Conservation (phyloP, 2,113 vertebrate genomes). For the Pipa parva region DNA sequence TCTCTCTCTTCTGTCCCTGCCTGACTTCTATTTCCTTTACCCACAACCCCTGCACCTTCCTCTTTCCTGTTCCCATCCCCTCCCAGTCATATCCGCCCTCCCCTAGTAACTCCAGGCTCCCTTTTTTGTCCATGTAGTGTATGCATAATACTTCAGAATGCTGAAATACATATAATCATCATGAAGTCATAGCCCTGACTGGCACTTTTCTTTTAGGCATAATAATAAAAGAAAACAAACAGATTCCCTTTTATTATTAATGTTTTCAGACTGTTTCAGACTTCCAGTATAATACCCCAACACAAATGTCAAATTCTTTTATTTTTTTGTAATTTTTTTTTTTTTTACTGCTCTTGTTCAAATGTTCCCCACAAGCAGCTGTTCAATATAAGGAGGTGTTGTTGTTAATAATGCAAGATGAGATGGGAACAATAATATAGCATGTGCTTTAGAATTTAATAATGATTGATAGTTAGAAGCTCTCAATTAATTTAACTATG, state of each 20-base stretch:
- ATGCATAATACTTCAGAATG: no score
- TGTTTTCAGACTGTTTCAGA: slow-evolving; percentile 35
- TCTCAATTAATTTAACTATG: slow-evolving; percentile 8
- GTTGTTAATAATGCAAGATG: slow-evolving; percentile 15
- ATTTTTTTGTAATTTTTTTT: no score
- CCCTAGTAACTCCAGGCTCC: no score
- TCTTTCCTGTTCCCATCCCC: no score
- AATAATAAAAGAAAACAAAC: slow-evolving; percentile 36
- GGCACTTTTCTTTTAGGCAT: slow-evolving; percentile 8
- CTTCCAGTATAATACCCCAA: slow-evolving; percentile 21
- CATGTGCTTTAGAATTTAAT: slow-evolving; percentile 5
- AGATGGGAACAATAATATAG: slow-evolving; percentile 9
- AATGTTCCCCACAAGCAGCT: slow-evolving; percentile 37
- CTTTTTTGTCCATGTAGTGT: no score
- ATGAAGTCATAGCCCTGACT: slow-evolving; percentile 5
- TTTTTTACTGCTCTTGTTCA: slow-evolving; percentile 29
- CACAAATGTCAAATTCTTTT: slow-evolving; percentile 20
- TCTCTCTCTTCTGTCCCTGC: no score
- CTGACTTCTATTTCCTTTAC: no score
- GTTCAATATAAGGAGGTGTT: slow-evolving; percentile 11
- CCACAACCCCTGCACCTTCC: no score
- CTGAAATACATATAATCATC: no score
- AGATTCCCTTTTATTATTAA: slow-evolving; percentile 37
- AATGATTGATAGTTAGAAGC: slow-evolving; percentile 35
- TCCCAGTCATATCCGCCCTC: no score